Base-by-base conservation (phyloP, 2,888 invertebrate species). In the Dryocosmus kuriphilus region DNA sequence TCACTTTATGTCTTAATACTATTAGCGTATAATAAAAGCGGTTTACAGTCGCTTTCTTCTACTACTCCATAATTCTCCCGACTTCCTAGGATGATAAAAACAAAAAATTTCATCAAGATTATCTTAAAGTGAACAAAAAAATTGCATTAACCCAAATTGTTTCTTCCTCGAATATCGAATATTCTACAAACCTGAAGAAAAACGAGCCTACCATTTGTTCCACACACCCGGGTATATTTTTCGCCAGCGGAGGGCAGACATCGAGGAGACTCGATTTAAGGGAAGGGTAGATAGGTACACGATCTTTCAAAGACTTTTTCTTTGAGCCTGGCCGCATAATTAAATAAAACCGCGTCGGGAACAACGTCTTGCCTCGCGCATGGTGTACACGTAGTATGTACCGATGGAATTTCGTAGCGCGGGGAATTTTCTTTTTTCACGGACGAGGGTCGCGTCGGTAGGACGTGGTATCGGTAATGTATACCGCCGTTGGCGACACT, bases 381-480 rank as follows among this genome's bases (percentile, higher is more conserved):
- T 35, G 67, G 46, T 30, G 71, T 27, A 71, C 51, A 46, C 16
- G 51, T 71, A 51, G 71, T 51, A 71, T 30, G 51, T 71, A 71
- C 51, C 71, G 51, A 51, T 78, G 75, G 79, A 75, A 80, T 80
- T 82, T 82, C 74, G 79, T 79, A 73, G 76, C 73, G 76, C 75
- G 77, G 62, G 78, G 77, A 81, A 77, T 60, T 77, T 77, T 71
- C 71, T 51, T 82, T 78, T 76, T 62, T 77, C 79, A 77, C 73
- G 76, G 35, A 71, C 77, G 41, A 75, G 62, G 75, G 75, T 71
- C 61, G 62, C 63, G 75, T 71, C 61, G 55, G 41, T 61, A 51
- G 30, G 30, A 71, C 71, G 71, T 62, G 75, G 76, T 57, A 61
- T 51, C 51, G 80, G 79, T 79, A 82, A 82, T 77, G 80, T 81